These are phyloP conservation scores for Anthoptus insignis DNA, from an alignment of 2,888 invertebrate species.

Conservation along the genomic window DNA sequence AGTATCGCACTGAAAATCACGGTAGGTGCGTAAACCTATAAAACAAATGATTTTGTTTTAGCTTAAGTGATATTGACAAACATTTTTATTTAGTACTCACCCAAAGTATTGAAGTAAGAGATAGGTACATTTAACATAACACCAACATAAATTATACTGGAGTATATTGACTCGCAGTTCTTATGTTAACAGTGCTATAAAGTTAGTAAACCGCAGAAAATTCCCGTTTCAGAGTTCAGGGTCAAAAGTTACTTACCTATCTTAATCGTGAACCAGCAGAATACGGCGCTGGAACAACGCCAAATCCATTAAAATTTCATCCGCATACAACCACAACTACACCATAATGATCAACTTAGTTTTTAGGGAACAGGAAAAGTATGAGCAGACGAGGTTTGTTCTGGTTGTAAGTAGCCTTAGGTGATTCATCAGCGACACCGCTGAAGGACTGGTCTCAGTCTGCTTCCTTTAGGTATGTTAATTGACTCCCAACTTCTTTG, in stretches of 20 bases:
- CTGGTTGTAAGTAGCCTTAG: too few relatives aligned
- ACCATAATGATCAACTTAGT: slow-evolving; percentile 1
- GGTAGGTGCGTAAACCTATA: too few relatives aligned
- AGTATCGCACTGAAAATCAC: too few relatives aligned
- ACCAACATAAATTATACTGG: not conserved
- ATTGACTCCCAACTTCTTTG: too few relatives aligned
- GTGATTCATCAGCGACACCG: too few relatives aligned
- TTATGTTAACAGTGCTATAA: not conserved
- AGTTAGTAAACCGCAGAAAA: slow-evolving; percentile 10
- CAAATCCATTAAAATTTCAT: slow-evolving; percentile 32
- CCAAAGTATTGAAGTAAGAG: too few relatives aligned
- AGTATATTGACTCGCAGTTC: not conserved
- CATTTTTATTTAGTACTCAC: too few relatives aligned
- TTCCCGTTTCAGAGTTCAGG: slow-evolving; percentile 21
- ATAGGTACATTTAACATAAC: not conserved
- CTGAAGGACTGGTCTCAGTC: too few relatives aligned
- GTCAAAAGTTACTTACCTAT: slow-evolving; percentile 25
- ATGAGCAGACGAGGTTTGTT: too few relatives aligned
- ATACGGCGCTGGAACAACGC: slow-evolving; percentile 24
- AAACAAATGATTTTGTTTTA: too few relatives aligned
- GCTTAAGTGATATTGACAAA: too few relatives aligned
- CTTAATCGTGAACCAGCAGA: slow-evolving; percentile 28
- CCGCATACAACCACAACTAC: slow-evolving; percentile 14
- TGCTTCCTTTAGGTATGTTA: too few relatives aligned
- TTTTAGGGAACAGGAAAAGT: not conserved